Base-by-base conservation (phyloP, 2,888 invertebrate species). In the Caenorhabditis angaria region DNA sequence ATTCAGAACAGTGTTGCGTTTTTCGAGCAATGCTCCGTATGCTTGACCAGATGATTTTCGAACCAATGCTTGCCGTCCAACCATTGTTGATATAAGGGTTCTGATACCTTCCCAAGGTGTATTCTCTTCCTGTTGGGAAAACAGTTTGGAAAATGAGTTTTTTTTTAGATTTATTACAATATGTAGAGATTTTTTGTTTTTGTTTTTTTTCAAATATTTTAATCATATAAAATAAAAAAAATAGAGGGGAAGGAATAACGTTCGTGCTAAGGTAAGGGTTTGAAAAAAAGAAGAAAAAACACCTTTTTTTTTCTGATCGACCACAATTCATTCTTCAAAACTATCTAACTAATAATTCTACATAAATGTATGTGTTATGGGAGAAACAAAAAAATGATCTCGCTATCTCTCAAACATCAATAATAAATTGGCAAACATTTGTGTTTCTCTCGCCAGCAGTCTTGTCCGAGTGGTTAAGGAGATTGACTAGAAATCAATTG, bases 401-500 rank as follows among this genome's bases (percentile, higher is more conserved):
- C 41, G 10, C 41, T 41, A 12, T 41, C 41, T 12, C 41, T 41
- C 18, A 12, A 41, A 2, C 41, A 41, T 41, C 18, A 18, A 41
- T 18, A 41, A 14, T 18, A 41, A 41, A 41, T 18, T 3, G 41
- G 41, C 41, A 41, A 41, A 41, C 41, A 41, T 2, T 12, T 18
- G 41, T 18, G 10, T 18, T 18, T 41, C 41, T 41, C 41, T 41
- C 41, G 18, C 41, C 41, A 18, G 83, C 83, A 83, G 78, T 78
- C 80, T 76, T 84, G 84, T 83, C 83, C 82, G 83, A 83, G 83
- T 82, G 84, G 84, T 84, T 84, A 84, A 84, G 84, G 84, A 84
- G 84, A 84, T 83, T 83, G 84, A 84, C 84, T 84, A 80, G 84
- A 84, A 84, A 84, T 84, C 85, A 83, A 84, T 82, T 85, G 85